Conservation (phyloP, 2,888 invertebrate species). For the Anorthoa munda region DNA sequence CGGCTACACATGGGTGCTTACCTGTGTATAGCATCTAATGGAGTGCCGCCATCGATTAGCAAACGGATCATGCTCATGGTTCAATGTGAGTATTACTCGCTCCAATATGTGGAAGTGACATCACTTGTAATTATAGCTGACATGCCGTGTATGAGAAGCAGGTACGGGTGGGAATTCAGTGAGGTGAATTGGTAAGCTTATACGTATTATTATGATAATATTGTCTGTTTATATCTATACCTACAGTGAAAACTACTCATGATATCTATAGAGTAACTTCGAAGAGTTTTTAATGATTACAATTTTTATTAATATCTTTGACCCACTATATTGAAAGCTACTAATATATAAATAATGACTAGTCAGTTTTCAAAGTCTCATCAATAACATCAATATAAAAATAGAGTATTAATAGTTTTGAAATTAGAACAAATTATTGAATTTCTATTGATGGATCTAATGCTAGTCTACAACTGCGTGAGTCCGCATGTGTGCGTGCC, state of each 20-base stretch:
- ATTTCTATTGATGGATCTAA: not conserved
- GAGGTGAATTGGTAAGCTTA: conserved; percentile 42
- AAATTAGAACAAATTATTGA: no score
- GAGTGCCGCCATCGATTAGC: conserved; percentile 97
- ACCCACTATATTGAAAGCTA: not conserved
- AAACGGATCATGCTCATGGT: conserved; percentile 96
- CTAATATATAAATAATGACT: not conserved
- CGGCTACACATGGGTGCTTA: conserved; percentile 98
- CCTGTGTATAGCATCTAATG: conserved; percentile 97
- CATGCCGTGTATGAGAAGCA: conserved; percentile 21
- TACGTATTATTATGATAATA: conserved; percentile 26
- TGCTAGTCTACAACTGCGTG: not conserved
- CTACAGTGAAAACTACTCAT: not conserved
- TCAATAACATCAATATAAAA: not conserved
- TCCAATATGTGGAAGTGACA: conserved; percentile 42
- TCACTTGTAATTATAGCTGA: conserved; percentile 41
- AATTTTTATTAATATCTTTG: not conserved
- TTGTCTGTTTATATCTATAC: not conserved
- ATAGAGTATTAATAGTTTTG: no score
- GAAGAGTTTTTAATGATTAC: not conserved
- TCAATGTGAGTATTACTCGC: conserved; percentile 93
- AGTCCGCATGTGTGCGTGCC: no score
- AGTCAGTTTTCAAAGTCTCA: not conserved
- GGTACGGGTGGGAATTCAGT: conserved; percentile 37
- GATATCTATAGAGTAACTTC: not conserved